Evolutionary conservation across 2,797 vertebrate genomes (phyloP), one percentile per base, ranked within the genome.

Genomic region (Melanotaenia nigrans): DNA sequence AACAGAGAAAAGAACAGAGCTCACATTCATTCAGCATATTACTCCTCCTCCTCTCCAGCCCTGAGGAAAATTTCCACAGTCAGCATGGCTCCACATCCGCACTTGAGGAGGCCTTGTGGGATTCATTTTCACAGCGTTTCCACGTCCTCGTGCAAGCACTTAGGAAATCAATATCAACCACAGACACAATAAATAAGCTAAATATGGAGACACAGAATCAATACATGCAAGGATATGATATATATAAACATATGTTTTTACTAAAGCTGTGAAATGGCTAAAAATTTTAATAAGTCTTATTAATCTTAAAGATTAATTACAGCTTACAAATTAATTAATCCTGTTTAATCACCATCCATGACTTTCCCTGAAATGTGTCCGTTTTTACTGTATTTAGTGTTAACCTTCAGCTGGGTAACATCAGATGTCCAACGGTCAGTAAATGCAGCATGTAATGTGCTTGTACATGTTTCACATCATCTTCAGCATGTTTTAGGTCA

Each of bases 111-210:
- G 32, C 2, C 76, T 60, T 28, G 35, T 11, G 65, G 61, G 65
- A 24, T 76, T 75, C 35, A 13, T 62, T 69, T 68, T 64, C 65
- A 70, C 24, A 13, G 68, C 70, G 10, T 59, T 60, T 66, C 11
- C 12, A 18, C 22, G 22, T 22, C 42, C 68, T 61, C 32, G 51
- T 12, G 18, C 25, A 54, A 12, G 49, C 55, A 38, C 59, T 75
- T 59, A 9, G 35, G 22, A 67, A 79, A 88, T 88, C 85, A 65
- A 84, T 86, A 76, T 16, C 4, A 35, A 53, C 71, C 25, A 32
- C 67, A 73, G 49, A 75, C 51, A 18, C 35, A 65, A 78, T 71
- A 72, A 75, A 51, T 3, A 4, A n/a, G 51, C 36, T 74, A 38
- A 70, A 81, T 14, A 58, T 0, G 59, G 51, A 75, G 47, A 57